Conservation (phyloP, 2,797 vertebrate genomes). For the Syncerus caffer region DNA sequence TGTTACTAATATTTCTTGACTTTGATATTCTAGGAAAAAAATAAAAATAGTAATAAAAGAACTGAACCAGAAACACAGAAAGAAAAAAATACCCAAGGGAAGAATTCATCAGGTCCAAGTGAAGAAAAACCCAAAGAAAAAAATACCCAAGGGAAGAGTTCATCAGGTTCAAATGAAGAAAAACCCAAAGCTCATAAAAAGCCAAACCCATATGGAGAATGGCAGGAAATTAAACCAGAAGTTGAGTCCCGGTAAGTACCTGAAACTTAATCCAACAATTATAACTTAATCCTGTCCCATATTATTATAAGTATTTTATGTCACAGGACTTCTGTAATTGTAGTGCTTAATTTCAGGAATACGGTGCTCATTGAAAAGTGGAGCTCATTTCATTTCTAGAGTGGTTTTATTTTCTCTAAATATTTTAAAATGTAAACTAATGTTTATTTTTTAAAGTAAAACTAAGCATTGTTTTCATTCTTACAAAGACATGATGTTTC, state of each 20-base stretch:
- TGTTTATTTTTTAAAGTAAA: neutral
- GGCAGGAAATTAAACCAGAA: constrained; percentile 88
- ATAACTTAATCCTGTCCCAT: neutral
- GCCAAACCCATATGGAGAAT: constrained; percentile 90
- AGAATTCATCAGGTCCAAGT: constrained; percentile 47
- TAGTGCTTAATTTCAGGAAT: neutral
- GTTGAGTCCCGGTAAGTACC: constrained; percentile 79
- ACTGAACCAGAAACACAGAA: constrained; percentile 72
- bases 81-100: constrained; percentile 76
- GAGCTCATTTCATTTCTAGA: neutral
- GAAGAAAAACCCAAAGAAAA: constrained; percentile 71
- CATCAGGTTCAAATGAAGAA: constrained; percentile 63
- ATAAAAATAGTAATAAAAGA: constrained; percentile 75
- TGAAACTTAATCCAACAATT: neutral
- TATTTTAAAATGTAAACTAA: neutral
- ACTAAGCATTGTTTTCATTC: neutral
- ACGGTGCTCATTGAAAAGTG: neutral
- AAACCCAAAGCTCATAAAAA: constrained; percentile 78
- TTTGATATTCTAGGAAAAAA: constrained; percentile 80
- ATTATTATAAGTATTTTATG: neutral
- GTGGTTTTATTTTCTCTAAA: neutral
- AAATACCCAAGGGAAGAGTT: constrained; percentile 71
- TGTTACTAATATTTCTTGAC: constrained; percentile 64
- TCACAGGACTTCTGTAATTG: neutral
- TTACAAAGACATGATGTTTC: neutral